Percentiles rank a stretch among this genome's conserved stretches.
These are phyloP conservation scores for Urophycis tenuis DNA, from an alignment of 2,797 vertebrate species.

Conservation along the genomic window DNA sequence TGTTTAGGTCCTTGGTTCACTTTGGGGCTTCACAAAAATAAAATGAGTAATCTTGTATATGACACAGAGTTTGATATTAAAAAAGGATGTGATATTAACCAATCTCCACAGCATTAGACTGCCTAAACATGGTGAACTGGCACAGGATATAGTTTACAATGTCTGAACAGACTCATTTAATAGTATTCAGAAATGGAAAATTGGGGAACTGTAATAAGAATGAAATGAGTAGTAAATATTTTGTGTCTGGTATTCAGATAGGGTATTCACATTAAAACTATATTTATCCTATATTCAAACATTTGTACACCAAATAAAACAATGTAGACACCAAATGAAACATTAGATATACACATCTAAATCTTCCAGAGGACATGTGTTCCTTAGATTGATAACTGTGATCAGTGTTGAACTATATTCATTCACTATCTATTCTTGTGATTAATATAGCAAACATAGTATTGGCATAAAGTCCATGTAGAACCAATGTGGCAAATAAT, in stretches of 20 bases:
- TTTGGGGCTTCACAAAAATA: neutral
- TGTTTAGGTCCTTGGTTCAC: neutral
- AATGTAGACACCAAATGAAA: constrained; percentile 42
- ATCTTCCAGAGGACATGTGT: constrained; percentile 39
- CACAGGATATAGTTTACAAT: constrained; percentile 45
- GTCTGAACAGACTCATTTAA: constrained; percentile 35
- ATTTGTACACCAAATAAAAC: constrained; percentile 48
- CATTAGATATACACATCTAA: constrained; percentile 33
- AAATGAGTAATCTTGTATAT: neutral
- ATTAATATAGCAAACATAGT: constrained; percentile 41
- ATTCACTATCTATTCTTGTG: constrained; percentile 44
- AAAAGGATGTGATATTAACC: constrained; percentile 34
- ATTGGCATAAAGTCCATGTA: constrained; percentile 55
- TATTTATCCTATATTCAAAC: constrained; percentile 50
- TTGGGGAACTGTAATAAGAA: neutral
- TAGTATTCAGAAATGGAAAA: constrained; percentile 24
- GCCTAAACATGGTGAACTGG: constrained; percentile 48
- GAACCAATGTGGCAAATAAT: constrained; percentile 59
- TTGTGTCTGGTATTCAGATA: constrained; percentile 29
- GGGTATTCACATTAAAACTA: constrained; percentile 23
- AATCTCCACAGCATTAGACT: constrained; percentile 54
- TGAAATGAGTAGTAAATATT: neutral
- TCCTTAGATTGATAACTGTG: constrained; percentile 55
- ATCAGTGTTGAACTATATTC: constrained; percentile 48
- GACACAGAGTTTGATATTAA: constrained; percentile 10